These are phyloP conservation scores for Lepidochitona cinerea DNA, from an alignment of 2,888 invertebrate species.

Conservation along the genomic window DNA sequence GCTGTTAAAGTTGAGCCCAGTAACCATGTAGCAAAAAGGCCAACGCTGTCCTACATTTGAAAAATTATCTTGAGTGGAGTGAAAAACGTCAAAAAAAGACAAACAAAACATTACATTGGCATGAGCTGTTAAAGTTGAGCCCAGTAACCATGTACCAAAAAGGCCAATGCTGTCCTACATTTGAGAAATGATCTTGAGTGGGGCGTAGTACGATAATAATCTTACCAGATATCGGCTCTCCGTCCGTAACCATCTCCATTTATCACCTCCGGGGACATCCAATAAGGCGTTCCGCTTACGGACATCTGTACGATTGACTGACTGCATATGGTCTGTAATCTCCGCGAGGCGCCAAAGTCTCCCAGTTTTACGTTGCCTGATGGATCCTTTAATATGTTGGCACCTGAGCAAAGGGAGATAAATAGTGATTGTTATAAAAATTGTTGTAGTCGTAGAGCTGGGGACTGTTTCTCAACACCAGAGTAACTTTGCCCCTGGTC, in stretches of 20 bases:
- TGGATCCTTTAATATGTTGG: constrained; percentile 72
- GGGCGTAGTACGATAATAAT: background rate
- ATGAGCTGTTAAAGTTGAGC: background rate
- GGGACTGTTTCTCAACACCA: too few species aligned
- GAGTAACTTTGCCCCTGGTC: too few species aligned
- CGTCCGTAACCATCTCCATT: constrained; percentile 70
- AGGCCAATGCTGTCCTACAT: too few species aligned
- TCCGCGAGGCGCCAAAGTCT: constrained; percentile 73
- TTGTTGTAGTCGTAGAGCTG: too few species aligned
- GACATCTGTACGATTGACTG: constrained; percentile 53
- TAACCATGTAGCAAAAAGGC: too few species aligned
- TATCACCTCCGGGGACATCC: constrained; percentile 72
- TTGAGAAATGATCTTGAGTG: background rate
- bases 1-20: too few species aligned
- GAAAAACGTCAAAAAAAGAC: too few species aligned
- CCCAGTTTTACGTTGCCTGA: constrained; percentile 72
- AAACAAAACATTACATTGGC: background rate
- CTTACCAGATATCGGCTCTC: constrained; percentile 71
- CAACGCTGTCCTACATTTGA: too few species aligned
- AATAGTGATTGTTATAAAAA: too few species aligned
- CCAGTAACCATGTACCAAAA: too few species aligned
- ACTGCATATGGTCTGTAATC: constrained; percentile 69
- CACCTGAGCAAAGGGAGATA: too few species aligned
- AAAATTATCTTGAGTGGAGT: too few species aligned
- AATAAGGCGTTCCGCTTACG: constrained; percentile 70